Evolutionary conservation across 2,888 invertebrate species (phyloP), one percentile per base, ranked within the genome.

Genomic region (Noctua fimbriata): DNA sequence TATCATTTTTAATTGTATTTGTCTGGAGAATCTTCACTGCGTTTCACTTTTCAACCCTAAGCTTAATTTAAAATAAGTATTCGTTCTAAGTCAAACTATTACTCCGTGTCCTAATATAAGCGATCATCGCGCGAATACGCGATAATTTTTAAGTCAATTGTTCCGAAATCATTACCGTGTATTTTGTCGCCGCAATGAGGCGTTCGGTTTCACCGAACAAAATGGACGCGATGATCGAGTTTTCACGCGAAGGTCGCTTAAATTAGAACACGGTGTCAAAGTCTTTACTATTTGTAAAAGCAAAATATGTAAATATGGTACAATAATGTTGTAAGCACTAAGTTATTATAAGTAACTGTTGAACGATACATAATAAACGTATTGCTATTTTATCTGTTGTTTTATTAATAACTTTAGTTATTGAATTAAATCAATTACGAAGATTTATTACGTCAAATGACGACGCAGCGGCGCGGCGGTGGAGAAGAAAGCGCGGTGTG

Each of bases 311-410:
- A 89, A 87, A 87, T 89, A 89, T 76, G 69, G 71, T 78, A 73
- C 75, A 80, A 76, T 83, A 70, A 79, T 76, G 83, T 81, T 87
- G 73, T 89, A 82, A 81, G 76, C 67, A 71, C 69, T 89, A 89
- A 88, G 85, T 87, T 81, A 86, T 85, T 79, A 41, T 84, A 84
- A 87, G 88, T 77, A 75, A 83, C 81, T 87, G 82, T 89, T 86
- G 81, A 85, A 78, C 67, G 79, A 84, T 82, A 87, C 87, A 88
- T 79, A 89, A 89, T 89, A 89, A 89, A 89, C 82, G 77, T 89
- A 88, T 90, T 90, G 87, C 83, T 89, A 90, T 89, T 85, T 87
- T 90, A 90, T 92, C 84, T 79, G 67, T 80, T 84, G 88, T 92
- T 92, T 93, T 90, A 93, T 89, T 91, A 83, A 86, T 88, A 87